Base-by-base conservation (phyloP, 2,888 invertebrate genomes). In the Nebria salina region DNA sequence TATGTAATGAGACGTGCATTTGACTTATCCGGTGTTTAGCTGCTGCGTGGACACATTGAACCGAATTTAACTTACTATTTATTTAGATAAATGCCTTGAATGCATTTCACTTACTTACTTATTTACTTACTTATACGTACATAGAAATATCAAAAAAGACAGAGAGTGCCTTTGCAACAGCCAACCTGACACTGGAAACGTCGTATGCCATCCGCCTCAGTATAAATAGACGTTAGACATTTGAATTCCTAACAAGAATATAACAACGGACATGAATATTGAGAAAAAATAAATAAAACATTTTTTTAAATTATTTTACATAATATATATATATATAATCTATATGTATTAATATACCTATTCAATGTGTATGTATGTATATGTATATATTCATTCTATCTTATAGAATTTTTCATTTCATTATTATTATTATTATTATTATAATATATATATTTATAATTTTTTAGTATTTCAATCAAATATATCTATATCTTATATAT, bases 191-290 rank as follows among this genome's bases (percentile, higher is more conserved):
- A 76, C 68, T 54, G 8, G 42, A 65, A 68, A 72, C 42, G 75
- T 64, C 25, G 20, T 70, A 34, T 25, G 70, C 70, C 70, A 25
- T 75, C 73, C 65, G 41, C 65, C 80, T 34, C 80, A 70, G 70
- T 75, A 80, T 81, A 81, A 80, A 79, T 79, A 79, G 72, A 81
- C 81, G 76, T 76, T 81, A 81, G 81, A 81, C 81, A 81, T 81
- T 81, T 81, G 81, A 76, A 76, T 81, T 76, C 73, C 81, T 81
- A 81, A 81, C 81, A 81, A 81, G 81, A 81, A 81, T 81, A 66
- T 76, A 81, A 81, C 81, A 81, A 81, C 81, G 76, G 81, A 81
- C 81, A 81, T 76, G 72, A 81, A 76, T 80, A 80, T 80, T 75
- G 80, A 75, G 80, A 80, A 80, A 80, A 75, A 54, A 80, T 75